These are phyloP conservation scores for Melanaphis sacchari DNA, from an alignment of 1,140 invertebrate genomes.

Conservation along the genomic window DNA sequence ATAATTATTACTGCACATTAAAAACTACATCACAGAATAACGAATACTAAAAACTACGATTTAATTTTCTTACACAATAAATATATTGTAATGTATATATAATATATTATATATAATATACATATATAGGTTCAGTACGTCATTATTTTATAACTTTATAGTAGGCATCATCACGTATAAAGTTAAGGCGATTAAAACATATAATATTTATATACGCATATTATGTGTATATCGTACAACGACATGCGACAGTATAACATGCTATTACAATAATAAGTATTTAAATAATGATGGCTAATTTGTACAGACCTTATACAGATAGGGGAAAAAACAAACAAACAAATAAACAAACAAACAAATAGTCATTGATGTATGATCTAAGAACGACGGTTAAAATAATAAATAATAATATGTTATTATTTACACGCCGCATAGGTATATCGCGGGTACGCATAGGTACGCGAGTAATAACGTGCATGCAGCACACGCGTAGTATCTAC, in stretches of 20 bases:
- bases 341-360: background rate
- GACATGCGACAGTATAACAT: background rate
- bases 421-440: no score
- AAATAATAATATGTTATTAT: background rate
- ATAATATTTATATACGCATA: no score
- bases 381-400: slow-evolving; percentile 22
- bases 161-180: background rate
- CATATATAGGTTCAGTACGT: background rate
- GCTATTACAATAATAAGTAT: no score
- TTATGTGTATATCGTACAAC: no score
- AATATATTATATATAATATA: no score
- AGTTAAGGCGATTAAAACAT: background rate
- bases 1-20: background rate
- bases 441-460: no score
- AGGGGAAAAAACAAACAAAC: background rate
- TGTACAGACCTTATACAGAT: background rate
- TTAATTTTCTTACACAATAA: background rate
- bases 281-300: background rate
- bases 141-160: background rate
- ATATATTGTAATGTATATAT: background rate
- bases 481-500: no score
- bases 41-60: slow-evolving; percentile 25
- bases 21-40: slow-evolving; percentile 48
- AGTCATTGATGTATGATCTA: background rate
- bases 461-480: no score